phyloP scores from a whole-genome alignment of 2,113 vertebrate genomes.

The Bombycilla garrulus region DNA sequence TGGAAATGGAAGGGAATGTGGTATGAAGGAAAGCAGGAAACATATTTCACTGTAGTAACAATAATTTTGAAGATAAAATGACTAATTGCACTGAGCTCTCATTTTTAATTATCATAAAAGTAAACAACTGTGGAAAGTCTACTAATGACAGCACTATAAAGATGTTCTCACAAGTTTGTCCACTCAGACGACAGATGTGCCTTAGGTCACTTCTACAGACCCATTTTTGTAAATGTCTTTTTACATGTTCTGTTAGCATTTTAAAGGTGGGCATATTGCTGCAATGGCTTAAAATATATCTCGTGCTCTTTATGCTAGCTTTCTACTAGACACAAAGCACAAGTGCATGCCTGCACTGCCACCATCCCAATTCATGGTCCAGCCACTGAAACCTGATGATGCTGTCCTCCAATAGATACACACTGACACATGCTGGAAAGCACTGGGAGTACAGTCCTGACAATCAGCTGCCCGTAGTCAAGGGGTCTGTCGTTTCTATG shows the following conservation, averaged over 20 bases:
- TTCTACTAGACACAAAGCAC: not conserved
- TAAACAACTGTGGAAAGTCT: not conserved
- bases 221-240: not conserved
- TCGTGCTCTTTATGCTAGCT: not conserved
- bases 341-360: not conserved
- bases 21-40: not conserved
- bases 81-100: not conserved
- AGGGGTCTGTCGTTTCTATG: not conserved
- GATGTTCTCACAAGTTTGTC: not conserved
- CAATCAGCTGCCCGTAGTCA: not conserved
- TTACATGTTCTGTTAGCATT: not conserved
- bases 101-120: not conserved
- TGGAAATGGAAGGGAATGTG: not conserved
- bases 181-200: not conserved
- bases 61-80: not conserved
- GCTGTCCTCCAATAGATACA: not conserved
- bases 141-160: not conserved
- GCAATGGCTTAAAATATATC: not conserved
- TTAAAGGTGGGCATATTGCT: not conserved
- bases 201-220: not conserved
- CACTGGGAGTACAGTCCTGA: not conserved
- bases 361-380: too few species aligned
- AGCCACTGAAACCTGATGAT: not conserved
- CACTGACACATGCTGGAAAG: not conserved
- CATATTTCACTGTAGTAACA: not conserved